These are phyloP conservation scores for Hipparchia semele DNA, from an alignment of 2,888 invertebrate species.

Conservation along the genomic window DNA sequence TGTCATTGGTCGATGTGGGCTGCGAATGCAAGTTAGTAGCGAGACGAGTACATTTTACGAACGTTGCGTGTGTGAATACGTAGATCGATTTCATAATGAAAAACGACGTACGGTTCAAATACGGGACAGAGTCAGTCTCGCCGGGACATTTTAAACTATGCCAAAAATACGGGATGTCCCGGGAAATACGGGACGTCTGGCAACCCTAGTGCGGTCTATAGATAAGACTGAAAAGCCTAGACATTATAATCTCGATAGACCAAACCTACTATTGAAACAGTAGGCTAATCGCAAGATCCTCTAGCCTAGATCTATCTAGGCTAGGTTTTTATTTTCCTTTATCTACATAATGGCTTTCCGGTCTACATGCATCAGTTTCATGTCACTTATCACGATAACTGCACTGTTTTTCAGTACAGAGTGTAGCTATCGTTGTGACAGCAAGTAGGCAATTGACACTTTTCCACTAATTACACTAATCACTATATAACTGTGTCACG, in stretches of 20 bases:
- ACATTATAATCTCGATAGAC: not conserved
- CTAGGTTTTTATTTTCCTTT: constrained; percentile 5
- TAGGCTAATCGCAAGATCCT: not conserved
- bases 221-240: no score
- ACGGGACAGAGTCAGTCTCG: no score
- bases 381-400: constrained; percentile 14
- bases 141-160: no score
- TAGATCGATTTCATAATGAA: no score
- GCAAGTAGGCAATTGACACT: constrained; percentile 24
- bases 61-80: no score
- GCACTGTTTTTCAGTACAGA: not conserved
- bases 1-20: no score
- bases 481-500: constrained; percentile 20
- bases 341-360: constrained; percentile 11
- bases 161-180: no score
- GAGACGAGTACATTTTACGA: no score
- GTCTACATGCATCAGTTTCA: constrained; percentile 15
- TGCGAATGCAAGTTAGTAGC: no score
- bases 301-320: not conserved
- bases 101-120: no score
- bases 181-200: no score
- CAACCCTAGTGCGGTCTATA: no score
- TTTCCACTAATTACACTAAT: constrained; percentile 25
- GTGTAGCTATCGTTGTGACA: not conserved
- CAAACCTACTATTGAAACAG: not conserved